Conservation (phyloP, 2,113 vertebrate species). For the Larimichthys polyactis region DNA sequence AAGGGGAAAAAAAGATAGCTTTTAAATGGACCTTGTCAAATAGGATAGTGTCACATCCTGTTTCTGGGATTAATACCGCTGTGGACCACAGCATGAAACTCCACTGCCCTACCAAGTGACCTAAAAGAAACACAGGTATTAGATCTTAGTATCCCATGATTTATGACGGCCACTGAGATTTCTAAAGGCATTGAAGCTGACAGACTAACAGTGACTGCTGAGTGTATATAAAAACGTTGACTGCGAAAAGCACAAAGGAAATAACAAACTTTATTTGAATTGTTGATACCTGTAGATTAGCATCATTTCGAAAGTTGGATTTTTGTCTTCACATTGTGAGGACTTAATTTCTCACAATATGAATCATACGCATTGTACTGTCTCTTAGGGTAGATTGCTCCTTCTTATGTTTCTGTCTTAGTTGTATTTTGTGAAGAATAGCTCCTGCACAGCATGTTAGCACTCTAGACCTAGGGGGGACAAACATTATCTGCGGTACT, state of each 20-base stretch:
- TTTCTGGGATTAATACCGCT: slow-evolving; percentile 2
- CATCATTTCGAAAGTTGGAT: not conserved
- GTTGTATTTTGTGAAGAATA: slow-evolving; percentile 28
- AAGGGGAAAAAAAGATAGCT: not conserved
- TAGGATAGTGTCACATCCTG: slow-evolving; percentile 13
- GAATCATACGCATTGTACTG: not conserved
- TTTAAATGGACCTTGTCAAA: slow-evolving; percentile 34
- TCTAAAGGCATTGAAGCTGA: not conserved
- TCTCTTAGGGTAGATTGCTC: not conserved
- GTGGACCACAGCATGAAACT: slow-evolving; percentile 9
- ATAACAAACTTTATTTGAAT: not conserved
- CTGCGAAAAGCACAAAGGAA: not conserved
- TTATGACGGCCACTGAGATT: not conserved
- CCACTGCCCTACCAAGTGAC: slow-evolving; percentile 1
- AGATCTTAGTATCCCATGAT: not conserved
- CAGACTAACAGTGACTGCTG: not conserved
- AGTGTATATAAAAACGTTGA: not conserved
- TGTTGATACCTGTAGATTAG: not conserved
- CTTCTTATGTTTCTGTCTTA: not conserved
- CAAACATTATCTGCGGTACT: slow-evolving; percentile 48
- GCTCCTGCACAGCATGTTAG: slow-evolving; percentile 19
- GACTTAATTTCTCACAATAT: too few species aligned
- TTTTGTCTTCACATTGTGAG: not conserved
- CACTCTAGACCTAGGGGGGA: slow-evolving; percentile 19
- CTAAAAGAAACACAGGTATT: slow-evolving; percentile 7